A percentile compares a stretch with the other conserved stretches of the same genome.
These are phyloP conservation scores for Diplolepis rosae DNA, from an alignment of 2,888 invertebrate genomes.

Conservation along the genomic window DNA sequence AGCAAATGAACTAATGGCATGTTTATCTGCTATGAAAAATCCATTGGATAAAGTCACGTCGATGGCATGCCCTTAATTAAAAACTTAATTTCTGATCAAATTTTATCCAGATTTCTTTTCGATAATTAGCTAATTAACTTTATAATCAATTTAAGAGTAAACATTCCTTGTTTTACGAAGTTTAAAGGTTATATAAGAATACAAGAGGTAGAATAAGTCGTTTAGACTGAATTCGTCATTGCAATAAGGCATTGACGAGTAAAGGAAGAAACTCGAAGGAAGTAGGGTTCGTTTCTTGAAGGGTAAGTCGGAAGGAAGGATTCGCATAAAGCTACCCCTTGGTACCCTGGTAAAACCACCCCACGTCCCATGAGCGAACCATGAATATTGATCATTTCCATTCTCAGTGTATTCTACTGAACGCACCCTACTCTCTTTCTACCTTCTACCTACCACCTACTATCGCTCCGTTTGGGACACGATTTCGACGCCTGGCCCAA, in stretches of 20 bases:
- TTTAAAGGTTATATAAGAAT: no score
- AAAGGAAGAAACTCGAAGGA: slow-evolving; percentile 40
- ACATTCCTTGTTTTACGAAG: no score
- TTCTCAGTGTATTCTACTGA: slow-evolving; percentile 58
- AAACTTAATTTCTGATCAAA: no score
- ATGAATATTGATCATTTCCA: slow-evolving; percentile 72
- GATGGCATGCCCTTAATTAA: no score
- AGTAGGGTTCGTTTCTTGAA: slow-evolving; percentile 47
- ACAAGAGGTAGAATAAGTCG: slow-evolving; percentile 34
- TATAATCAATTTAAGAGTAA: no score
- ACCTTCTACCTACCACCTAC: slow-evolving; percentile 37
- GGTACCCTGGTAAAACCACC: slow-evolving; percentile 49
- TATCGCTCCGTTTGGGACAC: slow-evolving; percentile 34
- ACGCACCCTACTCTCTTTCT: slow-evolving; percentile 52
- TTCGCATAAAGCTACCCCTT: slow-evolving; percentile 70
- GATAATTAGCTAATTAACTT: no score
- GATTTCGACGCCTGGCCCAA: slow-evolving; percentile 47
- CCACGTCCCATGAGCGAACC: slow-evolving; percentile 57
- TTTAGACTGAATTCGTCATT: slow-evolving; percentile 44
- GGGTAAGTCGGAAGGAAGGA: slow-evolving; percentile 57
- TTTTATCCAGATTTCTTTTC: no score
- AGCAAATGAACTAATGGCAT: no score
- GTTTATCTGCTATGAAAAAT: no score
- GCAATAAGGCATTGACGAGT: slow-evolving; percentile 40
- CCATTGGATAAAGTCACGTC: no score